Conservation (phyloP, 2,113 vertebrate genomes). For the Stigmatopora argus region DNA sequence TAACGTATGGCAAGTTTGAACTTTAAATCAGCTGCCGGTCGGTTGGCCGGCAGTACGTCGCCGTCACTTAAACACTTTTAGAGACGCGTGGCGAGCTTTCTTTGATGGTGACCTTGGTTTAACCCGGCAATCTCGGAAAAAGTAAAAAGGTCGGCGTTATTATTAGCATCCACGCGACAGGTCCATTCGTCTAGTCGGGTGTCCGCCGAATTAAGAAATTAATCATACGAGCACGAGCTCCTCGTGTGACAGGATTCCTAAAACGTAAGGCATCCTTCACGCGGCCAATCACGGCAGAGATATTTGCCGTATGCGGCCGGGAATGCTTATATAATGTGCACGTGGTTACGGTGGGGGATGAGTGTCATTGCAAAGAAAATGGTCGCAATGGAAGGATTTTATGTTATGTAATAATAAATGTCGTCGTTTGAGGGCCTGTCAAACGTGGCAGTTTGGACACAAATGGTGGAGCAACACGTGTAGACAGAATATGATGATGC, state of each 20-base stretch:
- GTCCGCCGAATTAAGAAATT: slow-evolving; percentile 1
- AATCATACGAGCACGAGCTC: neutral
- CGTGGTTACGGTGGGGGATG: too few relatives aligned
- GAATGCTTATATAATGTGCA: too few relatives aligned
- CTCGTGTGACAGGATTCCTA: slow-evolving; percentile 44
- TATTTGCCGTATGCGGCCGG: neutral
- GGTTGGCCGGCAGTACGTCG: slow-evolving; percentile 11
- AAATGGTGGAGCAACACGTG: too few relatives aligned
- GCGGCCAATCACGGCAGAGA: slow-evolving; percentile 27
- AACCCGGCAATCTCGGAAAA: neutral
- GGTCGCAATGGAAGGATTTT: too few relatives aligned
- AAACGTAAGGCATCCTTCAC: slow-evolving; percentile 20
- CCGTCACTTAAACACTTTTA: slow-evolving; percentile 3
- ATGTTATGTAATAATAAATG: too few relatives aligned
- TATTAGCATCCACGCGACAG: slow-evolving; percentile 12
- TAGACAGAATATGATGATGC: too few relatives aligned
- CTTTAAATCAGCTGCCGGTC: slow-evolving; percentile 17
- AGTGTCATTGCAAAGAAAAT: too few relatives aligned
- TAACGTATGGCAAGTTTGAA: slow-evolving; percentile 1
- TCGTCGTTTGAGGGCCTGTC: too few relatives aligned
- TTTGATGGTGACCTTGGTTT: slow-evolving; percentile 31
- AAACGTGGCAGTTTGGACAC: too few relatives aligned
- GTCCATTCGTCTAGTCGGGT: slow-evolving; percentile 17
- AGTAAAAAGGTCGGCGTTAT: slow-evolving; percentile 20
- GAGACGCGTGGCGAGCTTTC: neutral